Percentiles rank a stretch among this genome's conserved stretches.
Evolutionary conservation across 2,797 vertebrate genomes (phyloP).

Genomic region (Ciconia nigra): DNA sequence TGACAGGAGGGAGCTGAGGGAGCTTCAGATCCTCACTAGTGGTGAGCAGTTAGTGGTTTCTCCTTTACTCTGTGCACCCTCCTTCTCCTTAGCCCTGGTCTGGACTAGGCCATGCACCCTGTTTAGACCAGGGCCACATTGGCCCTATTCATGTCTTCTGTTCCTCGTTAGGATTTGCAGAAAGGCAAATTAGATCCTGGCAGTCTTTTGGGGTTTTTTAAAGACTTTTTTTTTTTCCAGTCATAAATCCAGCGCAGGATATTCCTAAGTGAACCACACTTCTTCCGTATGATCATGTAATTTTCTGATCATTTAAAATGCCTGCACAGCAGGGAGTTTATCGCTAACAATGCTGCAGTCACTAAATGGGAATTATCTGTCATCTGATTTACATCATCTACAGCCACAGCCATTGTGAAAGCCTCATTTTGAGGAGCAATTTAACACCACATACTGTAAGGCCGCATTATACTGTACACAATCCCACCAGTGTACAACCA

Average conservation of each 20-base stretch:
- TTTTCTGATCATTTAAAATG: background rate
- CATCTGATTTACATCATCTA: constrained; percentile 43
- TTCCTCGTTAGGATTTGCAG: background rate
- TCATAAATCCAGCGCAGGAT: background rate
- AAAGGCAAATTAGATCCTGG: background rate
- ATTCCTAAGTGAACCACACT: background rate
- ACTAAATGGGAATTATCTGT: constrained; percentile 45
- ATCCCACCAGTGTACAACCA: background rate
- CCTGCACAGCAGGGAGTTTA: background rate
- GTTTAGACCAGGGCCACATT: background rate
- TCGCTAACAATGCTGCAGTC: background rate
- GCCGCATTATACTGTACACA: background rate
- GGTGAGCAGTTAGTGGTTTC: background rate
- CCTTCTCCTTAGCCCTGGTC: background rate
- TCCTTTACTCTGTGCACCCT: background rate
- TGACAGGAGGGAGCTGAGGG: background rate
- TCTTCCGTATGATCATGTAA: background rate
- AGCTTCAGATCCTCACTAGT: background rate
- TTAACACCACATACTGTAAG: constrained; percentile 11
- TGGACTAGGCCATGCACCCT: background rate
- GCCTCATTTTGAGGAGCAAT: background rate
- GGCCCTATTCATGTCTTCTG: background rate
- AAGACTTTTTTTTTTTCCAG: background rate
- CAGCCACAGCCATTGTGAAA: constrained; percentile 18
- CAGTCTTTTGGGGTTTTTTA: background rate